These are phyloP conservation scores for Hipposideros armiger DNA, from an alignment of 2,113 vertebrate species.

Conservation along the genomic window DNA sequence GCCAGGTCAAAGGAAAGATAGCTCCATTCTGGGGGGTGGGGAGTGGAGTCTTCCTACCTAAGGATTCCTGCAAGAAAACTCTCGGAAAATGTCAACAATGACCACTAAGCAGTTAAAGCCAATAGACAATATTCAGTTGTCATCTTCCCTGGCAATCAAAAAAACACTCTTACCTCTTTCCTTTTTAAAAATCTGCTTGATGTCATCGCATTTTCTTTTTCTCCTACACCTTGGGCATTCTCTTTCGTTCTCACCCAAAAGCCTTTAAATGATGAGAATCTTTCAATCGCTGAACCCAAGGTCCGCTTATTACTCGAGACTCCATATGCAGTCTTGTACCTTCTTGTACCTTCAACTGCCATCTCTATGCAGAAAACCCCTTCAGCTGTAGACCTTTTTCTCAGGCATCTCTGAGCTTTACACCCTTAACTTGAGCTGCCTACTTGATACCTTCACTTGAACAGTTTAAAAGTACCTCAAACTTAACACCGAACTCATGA, in stretches of 20 bases:
- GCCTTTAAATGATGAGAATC: neutral
- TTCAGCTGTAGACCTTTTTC: too few relatives aligned
- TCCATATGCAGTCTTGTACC: neutral
- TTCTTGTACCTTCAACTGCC: neutral
- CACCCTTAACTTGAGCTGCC: neutral
- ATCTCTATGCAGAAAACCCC: neutral
- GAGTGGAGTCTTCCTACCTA: neutral
- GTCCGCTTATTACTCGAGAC: neutral
- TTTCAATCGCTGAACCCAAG: accelerated
- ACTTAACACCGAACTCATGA: neutral
- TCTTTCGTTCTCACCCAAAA: neutral
- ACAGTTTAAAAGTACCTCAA: slow-evolving; percentile 1
- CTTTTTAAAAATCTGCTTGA: neutral
- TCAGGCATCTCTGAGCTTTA: neutral
- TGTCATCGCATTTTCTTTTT: neutral
- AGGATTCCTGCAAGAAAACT: neutral
- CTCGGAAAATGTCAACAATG: neutral
- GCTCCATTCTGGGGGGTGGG: neutral
- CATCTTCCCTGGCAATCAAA: neutral
- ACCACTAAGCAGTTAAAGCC: neutral
- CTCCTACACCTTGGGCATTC: neutral
- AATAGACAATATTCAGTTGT: neutral
- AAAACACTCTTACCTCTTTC: neutral
- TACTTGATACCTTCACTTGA: neutral
- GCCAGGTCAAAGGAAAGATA: neutral